These are phyloP conservation scores for Heteropelma amictum DNA, from an alignment of 2,888 invertebrate species.

Conservation along the genomic window DNA sequence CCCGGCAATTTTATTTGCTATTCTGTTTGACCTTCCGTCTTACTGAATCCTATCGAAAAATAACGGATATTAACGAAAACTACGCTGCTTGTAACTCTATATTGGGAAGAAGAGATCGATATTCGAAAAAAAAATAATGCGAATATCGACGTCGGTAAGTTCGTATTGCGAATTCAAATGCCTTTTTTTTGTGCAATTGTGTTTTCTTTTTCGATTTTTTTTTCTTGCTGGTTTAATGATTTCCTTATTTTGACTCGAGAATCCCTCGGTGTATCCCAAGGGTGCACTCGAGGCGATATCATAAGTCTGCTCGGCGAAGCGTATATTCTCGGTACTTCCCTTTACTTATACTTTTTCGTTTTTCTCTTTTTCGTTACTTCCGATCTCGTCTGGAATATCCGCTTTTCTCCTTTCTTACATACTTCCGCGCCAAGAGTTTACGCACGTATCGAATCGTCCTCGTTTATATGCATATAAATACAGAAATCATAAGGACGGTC, in stretches of 20 bases:
- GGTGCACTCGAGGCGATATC: conserved; percentile 63
- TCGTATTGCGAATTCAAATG: too few relatives aligned
- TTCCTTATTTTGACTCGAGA: conserved; percentile 50
- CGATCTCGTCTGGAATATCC: conserved; percentile 6
- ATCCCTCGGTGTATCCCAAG: conserved; percentile 50
- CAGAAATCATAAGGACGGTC: too few relatives aligned
- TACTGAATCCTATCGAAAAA: background rate
- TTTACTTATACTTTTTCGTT: conserved; percentile 13
- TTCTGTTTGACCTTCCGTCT: background rate
- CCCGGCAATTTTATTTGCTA: background rate
- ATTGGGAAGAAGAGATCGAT: too few relatives aligned
- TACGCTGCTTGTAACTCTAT: too few relatives aligned
- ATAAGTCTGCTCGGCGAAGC: conserved; percentile 66
- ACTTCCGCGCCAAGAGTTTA: background rate
- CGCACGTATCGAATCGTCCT: too few relatives aligned
- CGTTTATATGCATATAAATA: too few relatives aligned
- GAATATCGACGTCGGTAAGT: too few relatives aligned
- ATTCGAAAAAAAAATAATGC: too few relatives aligned
- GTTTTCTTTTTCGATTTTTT: background rate
- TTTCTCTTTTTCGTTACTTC: conserved; percentile 26
- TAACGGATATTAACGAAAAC: background rate
- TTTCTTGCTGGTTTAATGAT: conserved; percentile 18
- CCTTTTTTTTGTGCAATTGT: conserved; percentile 8
- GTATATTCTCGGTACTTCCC: conserved; percentile 48
- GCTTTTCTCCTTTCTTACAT: background rate